Conservation (phyloP, 2,888 invertebrate species). For the Lepidochrysops patricia region DNA sequence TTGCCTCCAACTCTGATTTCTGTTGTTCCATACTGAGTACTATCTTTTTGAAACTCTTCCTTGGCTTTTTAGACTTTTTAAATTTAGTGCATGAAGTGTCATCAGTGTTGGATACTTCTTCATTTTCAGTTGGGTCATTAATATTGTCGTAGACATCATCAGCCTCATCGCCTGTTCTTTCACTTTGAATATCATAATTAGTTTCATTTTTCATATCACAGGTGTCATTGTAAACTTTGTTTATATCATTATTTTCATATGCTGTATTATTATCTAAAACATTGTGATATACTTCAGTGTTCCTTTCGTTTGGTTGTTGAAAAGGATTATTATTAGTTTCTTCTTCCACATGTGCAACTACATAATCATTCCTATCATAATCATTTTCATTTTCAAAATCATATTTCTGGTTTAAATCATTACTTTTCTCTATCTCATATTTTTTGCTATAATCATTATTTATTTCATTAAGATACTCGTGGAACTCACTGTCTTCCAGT, state of each 20-base stretch:
- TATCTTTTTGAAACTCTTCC: slow-evolving; percentile 39
- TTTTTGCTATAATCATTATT: slow-evolving; percentile 16
- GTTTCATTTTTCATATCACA: slow-evolving; percentile 14
- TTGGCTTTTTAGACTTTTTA: slow-evolving; percentile 29
- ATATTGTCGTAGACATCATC: slow-evolving; percentile 19
- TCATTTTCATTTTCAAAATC: neutral
- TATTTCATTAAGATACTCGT: slow-evolving; percentile 21
- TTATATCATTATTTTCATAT: slow-evolving; percentile 17
- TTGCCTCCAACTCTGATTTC: slow-evolving; percentile 47
- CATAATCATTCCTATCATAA: neutral
- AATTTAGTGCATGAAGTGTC: slow-evolving; percentile 18
- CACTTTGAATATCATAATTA: slow-evolving; percentile 15
- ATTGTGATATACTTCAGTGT: slow-evolving; percentile 12
- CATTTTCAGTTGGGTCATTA: slow-evolving; percentile 14
- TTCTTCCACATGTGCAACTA: neutral
- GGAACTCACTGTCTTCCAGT: slow-evolving; percentile 30
- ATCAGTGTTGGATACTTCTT: slow-evolving; percentile 15
- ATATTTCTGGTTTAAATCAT: neutral
- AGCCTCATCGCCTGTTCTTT: slow-evolving; percentile 11
- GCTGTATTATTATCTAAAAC: neutral
- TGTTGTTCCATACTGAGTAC: slow-evolving; percentile 49
- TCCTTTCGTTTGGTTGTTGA: slow-evolving; percentile 19
- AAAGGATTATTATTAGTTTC: neutral
- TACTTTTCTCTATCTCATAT: slow-evolving; percentile 17
- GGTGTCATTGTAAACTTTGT: slow-evolving; percentile 23